Base-by-base conservation (phyloP, 1,140 invertebrate species). In the Cheumatopsyche charites region DNA sequence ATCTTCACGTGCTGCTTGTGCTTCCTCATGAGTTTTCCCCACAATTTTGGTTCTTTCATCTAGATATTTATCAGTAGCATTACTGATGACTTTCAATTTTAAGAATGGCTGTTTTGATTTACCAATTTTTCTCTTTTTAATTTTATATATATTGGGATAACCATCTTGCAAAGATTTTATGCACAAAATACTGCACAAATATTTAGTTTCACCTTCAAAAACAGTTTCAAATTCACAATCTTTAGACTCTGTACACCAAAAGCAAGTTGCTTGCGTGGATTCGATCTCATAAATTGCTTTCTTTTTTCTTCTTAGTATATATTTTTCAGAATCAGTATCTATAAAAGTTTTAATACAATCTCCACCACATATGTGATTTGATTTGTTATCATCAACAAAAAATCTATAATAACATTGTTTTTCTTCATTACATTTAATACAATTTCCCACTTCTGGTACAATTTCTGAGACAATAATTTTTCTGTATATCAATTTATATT, bases 341-440 rank as follows among this genome's bases (percentile, higher is more conserved):
- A 85, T 86, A 75, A 88, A 81, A 25, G 84, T 80, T 72, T 87
- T 81, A 23, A 87, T 81, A 68, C 87, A 88, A 23, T 80, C 77
- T 67, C 84, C 75, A 21, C 82, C 85, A 74, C 87, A 88, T 52
- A 86, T 86, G 71, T 81, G 81, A 3, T 81, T 84, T 25, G 86
- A 81, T 73, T 84, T 82, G 7, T 80, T 83, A 15, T 86, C 85
- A 65, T 82, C 84, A 36, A 84, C 81, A 25, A 58, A 21, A 66
- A 87, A 84, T 74, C 84, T 85, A 71, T 87, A 88, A 74, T 85
- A 87, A 76, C 86, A 87, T 1, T 74, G 75, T 77, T 83, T 86
- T 25, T 76, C 77, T 67, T 82, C 79, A 67, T 80, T 80, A 75
- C 84, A 85, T 63, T 85, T 81, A 1, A 82, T 80, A 66, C 84